Evolutionary conservation across 2,113 vertebrate species (phyloP), one percentile per base, ranked within the genome.

Genomic region (Caranx ignobilis): DNA sequence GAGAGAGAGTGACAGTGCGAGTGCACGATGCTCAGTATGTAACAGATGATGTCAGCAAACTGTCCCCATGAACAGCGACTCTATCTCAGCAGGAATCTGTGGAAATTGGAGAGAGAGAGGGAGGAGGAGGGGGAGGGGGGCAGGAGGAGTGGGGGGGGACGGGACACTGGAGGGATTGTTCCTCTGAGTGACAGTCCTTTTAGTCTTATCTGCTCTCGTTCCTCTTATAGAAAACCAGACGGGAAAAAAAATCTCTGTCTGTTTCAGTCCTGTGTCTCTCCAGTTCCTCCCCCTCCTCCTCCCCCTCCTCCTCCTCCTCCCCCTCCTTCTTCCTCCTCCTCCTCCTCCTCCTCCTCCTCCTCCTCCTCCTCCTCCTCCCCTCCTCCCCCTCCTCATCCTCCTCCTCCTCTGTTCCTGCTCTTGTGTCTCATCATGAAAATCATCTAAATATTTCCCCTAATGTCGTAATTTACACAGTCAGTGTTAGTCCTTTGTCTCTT

Each of bases 171-270:
- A 81, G 75, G 91, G 95, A 94, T 95, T 96, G 95, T 96, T 96
- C 94, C 92, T 87, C 92, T 95, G 94, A 96, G 94, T 95, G 96
- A 96, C 84, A 87, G 93, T 91, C 94, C 94, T 94, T 93, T 95
- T 94, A 94, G 90, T 85, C 93, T 96, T 95, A 95, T 95, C 94
- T 95, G 84, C 76, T 84, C 79, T 67, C 75, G 64, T 90, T 89
- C 91, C 86, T 90, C 90, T 93, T 67, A 0, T 89, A 90, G 93
- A 89, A 92, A 91, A 88, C 88, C 82, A 93, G 87, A 91, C 86
- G 11, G 75, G 60, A 72, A 85, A 81, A 81, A 85, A 77, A 82
- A 56, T 13, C 10, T 75, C 69, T 84, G 65, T 83, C 43, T 79
- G 87, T 90, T 90, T 88, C 87, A 71, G 74, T 87, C 72, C 45